Conservation (phyloP, 2,113 vertebrate species). For the Illadopsis cleaveri region DNA sequence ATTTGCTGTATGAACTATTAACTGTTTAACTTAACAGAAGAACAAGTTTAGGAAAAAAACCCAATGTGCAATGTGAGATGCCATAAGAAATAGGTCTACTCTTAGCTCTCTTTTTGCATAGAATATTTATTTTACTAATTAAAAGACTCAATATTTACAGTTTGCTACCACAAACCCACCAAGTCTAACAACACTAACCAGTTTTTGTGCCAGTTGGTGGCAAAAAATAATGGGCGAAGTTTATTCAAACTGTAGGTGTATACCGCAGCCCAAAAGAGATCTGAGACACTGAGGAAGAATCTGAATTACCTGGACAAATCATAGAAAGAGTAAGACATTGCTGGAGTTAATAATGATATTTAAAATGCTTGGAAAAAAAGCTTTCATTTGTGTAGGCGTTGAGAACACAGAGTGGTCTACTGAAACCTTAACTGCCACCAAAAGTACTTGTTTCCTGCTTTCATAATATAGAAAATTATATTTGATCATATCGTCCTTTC, state of each 20-base stretch:
- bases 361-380: background rate
- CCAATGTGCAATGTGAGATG: background rate
- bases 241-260: background rate
- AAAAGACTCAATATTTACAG: background rate
- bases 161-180: background rate
- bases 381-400: background rate
- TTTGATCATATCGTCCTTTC: background rate
- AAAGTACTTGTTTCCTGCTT: background rate
- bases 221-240: background rate
- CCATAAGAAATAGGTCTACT: background rate
- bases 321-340: background rate
- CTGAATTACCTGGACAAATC: background rate
- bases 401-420: background rate
- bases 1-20: background rate
- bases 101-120: background rate
- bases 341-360: background rate
- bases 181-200: background rate
- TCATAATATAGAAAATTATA: background rate
- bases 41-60: background rate
- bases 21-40: background rate
- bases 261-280: background rate
- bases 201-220: background rate
- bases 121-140: background rate
- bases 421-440: background rate
- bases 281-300: background rate